Evolutionary conservation across 2,113 vertebrate species (phyloP).

Genomic region (Machaerirhynchus nigripectus): DNA sequence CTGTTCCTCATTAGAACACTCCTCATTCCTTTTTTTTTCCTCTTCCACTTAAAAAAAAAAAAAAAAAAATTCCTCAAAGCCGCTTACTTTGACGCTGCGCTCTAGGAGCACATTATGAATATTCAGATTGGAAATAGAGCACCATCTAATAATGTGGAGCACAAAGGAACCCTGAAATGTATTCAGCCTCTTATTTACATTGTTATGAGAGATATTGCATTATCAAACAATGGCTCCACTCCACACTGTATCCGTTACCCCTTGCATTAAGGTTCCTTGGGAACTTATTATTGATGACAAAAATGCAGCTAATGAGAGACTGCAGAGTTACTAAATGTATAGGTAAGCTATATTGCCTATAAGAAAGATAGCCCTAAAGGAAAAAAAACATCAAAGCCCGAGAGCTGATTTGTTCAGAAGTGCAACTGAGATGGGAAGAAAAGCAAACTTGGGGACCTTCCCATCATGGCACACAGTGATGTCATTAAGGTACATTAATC

Average conservation of each 20-base stretch:
- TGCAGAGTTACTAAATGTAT: not conserved
- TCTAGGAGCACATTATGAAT: slow-evolving; percentile 65
- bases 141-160: slow-evolving; percentile 3
- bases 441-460: slow-evolving; percentile 50
- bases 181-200: slow-evolving; percentile 49
- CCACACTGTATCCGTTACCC: not conserved
- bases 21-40: slow-evolving; percentile 8
- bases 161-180: slow-evolving; percentile 20
- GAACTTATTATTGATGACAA: slow-evolving; percentile 61
- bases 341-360: slow-evolving; percentile 24
- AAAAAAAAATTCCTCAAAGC: slow-evolving; percentile 52
- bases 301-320: slow-evolving; percentile 19
- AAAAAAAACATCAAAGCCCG: slow-evolving; percentile 8
- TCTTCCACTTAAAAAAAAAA: slow-evolving; percentile 50
- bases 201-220: slow-evolving; percentile 23
- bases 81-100: slow-evolving; percentile 19
- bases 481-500: slow-evolving; percentile 55
- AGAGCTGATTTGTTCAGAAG: slow-evolving; percentile 49
- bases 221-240: slow-evolving; percentile 31
- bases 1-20: slow-evolving; percentile 60
- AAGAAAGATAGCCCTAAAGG: slow-evolving; percentile 34
- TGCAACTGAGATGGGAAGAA: slow-evolving; percentile 15
- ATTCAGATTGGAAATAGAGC: slow-evolving; percentile 62
- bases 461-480: not conserved
- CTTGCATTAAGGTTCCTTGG: slow-evolving; percentile 16